Percentiles rank a stretch among this genome's conserved stretches.
Conservation (phyloP, 35 echinoderm and acorn worm genomes). For the Amphiura filiformis region DNA sequence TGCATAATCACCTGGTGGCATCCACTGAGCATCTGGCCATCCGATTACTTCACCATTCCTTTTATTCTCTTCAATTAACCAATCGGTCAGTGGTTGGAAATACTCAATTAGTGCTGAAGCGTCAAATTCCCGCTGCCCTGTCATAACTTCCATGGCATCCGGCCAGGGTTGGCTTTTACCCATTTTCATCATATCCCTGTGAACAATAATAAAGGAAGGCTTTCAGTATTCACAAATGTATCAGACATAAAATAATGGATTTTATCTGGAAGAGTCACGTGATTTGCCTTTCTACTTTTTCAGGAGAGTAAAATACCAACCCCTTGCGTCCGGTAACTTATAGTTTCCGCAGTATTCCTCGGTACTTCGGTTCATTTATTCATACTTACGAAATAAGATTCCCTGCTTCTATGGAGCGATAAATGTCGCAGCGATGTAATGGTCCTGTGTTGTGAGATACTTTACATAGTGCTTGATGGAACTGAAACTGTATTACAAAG, state of each 20-base stretch:
- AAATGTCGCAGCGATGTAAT: constrained; percentile 77
- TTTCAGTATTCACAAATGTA: no score
- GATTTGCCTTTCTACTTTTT: no score
- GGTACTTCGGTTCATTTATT: no score
- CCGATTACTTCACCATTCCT: constrained; percentile 21
- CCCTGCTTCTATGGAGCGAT: constrained; percentile 70
- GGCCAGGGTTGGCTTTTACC: constrained; percentile 17
- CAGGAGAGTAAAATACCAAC: no score
- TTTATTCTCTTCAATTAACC: constrained; percentile 12
- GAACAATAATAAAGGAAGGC: no score
- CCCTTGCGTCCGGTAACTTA: no score
- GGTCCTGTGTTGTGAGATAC: constrained; percentile 40
- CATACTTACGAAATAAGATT: constrained; percentile 45
- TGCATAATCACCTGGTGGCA: background rate
- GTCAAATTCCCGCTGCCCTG: constrained; percentile 6
- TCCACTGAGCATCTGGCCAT: background rate
- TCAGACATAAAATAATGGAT: no score
- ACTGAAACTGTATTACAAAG: no score
- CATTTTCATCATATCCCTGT: background rate
- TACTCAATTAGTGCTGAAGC: constrained; percentile 12
- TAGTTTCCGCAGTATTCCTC: no score
- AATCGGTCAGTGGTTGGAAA: constrained; percentile 46
- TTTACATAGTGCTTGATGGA: constrained; percentile 64
- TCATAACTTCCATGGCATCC: constrained; percentile 30
- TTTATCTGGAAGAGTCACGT: no score